A percentile compares a stretch with the other conserved stretches of the same genome.
Conservation (phyloP, 1,140 invertebrate genomes). For the Bombus difficillimus region DNA sequence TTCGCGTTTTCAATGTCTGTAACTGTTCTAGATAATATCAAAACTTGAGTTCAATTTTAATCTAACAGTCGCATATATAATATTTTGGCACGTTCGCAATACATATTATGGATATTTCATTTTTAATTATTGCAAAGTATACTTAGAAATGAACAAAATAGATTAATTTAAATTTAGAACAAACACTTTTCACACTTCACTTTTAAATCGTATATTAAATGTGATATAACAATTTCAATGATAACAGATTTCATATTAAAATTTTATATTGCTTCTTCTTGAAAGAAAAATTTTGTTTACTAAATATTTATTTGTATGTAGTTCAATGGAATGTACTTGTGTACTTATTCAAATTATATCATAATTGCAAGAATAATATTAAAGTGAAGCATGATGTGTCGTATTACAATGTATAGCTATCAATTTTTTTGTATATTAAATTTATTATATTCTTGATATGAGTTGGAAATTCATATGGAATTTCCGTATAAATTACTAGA, state of each 20-base stretch:
- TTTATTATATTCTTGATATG: constrained; percentile 8
- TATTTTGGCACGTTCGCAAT: constrained; percentile 30
- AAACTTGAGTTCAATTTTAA: background rate
- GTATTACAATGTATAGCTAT: background rate
- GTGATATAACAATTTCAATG: background rate
- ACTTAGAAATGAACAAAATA: background rate
- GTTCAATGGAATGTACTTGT: constrained; percentile 27
- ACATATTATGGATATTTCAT: background rate
- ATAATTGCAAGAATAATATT: background rate
- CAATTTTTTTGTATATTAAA: constrained; percentile 11
- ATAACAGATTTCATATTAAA: background rate
- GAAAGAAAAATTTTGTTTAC: background rate
- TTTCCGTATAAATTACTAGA: background rate
- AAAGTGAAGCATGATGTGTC: constrained; percentile 26
- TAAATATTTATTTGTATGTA: background rate
- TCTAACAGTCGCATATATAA: background rate
- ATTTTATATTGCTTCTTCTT: background rate
- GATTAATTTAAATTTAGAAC: background rate
- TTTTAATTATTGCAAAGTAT: background rate
- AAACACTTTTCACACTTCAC: constrained; percentile 17
- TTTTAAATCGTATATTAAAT: background rate
- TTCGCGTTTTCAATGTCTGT: background rate
- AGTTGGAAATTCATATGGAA: background rate
- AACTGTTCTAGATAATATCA: background rate
- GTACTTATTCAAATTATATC: constrained; percentile 9